A percentile compares a stretch with the other conserved stretches of the same genome.
Conservation (phyloP, 2,797 vertebrate species). For the Alectoris magna region DNA sequence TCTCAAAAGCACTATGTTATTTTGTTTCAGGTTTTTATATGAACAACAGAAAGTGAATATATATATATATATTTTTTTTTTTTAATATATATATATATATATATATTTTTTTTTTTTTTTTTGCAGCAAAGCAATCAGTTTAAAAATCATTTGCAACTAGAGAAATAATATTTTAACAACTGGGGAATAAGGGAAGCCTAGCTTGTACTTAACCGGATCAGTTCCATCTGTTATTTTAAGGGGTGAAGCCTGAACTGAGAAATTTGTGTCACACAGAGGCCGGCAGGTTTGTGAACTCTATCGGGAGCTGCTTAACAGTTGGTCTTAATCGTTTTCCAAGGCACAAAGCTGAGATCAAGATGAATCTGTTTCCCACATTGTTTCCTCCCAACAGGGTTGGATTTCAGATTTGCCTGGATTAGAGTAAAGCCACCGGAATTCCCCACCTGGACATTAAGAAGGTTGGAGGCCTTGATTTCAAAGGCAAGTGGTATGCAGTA, state of each 20-base stretch:
- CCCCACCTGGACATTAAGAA: conserved; percentile 77
- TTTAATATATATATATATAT: too few relatives aligned
- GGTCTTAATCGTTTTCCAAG: conserved; percentile 79
- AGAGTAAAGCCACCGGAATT: conserved; percentile 78
- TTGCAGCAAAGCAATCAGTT: background rate
- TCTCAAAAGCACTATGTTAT: background rate
- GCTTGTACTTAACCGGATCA: conserved; percentile 28
- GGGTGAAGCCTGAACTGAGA: conserved; percentile 56
- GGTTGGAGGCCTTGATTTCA: conserved; percentile 72
- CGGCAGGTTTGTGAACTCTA: conserved; percentile 72
- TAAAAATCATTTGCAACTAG: conserved; percentile 23
- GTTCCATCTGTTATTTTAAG: conserved; percentile 69
- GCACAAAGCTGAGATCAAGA: conserved; percentile 75
- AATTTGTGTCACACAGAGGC: conserved; percentile 65
- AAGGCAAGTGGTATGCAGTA: conserved; percentile 69
- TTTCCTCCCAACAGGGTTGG: conserved; percentile 77
- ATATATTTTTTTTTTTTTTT: too few relatives aligned
- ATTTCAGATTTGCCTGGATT: conserved; percentile 79
- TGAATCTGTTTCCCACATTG: conserved; percentile 79
- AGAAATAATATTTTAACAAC: conserved; percentile 56
- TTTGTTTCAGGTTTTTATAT: background rate
- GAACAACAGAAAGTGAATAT: background rate
- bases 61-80: background rate
- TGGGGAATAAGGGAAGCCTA: background rate
- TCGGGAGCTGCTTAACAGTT: conserved; percentile 68